Evolutionary conservation across 2,797 vertebrate genomes (phyloP).

Genomic region (Sitta carolinensis): DNA sequence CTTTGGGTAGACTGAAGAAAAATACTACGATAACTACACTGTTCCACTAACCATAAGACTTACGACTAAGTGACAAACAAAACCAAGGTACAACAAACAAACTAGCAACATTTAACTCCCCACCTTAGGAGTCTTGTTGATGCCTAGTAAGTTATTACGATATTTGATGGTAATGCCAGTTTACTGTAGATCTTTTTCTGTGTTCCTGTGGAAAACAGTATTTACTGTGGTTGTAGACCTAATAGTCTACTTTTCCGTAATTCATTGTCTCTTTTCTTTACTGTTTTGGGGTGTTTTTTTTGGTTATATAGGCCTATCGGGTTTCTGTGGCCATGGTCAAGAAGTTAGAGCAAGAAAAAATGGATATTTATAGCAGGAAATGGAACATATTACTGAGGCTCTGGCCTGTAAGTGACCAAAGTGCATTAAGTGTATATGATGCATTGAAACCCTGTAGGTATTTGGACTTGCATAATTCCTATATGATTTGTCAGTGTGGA

Average conservation of each 20-base stretch:
- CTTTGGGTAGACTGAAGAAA: background rate
- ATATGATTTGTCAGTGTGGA: background rate
- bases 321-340: background rate
- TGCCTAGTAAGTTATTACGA: background rate
- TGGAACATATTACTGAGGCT: background rate
- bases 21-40: background rate
- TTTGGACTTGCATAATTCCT: background rate
- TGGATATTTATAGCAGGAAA: background rate
- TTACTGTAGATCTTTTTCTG: background rate
- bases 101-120: background rate
- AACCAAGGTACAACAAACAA: background rate
- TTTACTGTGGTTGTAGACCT: background rate
- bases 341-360: background rate
- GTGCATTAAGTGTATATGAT: background rate
- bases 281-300: background rate
- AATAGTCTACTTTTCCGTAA: background rate
- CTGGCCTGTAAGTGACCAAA: background rate
- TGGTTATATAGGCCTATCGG: background rate
- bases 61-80: background rate
- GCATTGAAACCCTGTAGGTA: background rate
- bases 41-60: background rate
- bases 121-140: background rate
- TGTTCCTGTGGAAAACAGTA: background rate
- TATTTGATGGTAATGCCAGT: background rate
- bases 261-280: background rate